phyloP scores from a whole-genome alignment of 2,888 invertebrate genomes.

The Ectemnius cavifrons region DNA sequence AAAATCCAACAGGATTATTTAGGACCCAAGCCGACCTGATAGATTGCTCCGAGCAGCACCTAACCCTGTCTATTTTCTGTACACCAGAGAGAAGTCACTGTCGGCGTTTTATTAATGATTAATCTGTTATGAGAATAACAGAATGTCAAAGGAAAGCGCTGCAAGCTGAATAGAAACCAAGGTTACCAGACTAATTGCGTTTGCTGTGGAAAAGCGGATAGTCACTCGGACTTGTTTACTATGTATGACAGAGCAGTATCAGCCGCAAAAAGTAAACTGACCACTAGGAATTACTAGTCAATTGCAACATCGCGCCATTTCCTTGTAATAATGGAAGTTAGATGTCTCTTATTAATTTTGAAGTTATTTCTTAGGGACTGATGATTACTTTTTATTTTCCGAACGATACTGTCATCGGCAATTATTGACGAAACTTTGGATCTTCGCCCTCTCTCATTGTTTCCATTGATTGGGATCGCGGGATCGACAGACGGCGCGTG shows the following conservation, averaged over 20 bases:
- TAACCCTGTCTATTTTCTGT: no score
- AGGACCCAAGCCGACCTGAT: conserved; percentile 4
- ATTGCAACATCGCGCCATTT: neutral
- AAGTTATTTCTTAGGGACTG: no score
- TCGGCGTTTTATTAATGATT: no score
- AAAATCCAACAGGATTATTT: conserved; percentile 39
- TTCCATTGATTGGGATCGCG: conserved; percentile 6
- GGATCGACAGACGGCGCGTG: no score
- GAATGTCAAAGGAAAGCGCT: neutral
- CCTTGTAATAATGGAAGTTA: neutral
- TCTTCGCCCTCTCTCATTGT: no score
- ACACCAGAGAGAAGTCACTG: no score
- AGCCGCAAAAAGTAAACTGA: neutral
- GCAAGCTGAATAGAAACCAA: neutral
- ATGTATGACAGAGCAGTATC: neutral
- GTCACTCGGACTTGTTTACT: neutral
- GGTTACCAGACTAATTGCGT: neutral
- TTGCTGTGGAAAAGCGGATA: neutral
- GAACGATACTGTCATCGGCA: no score
- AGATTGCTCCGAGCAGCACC: neutral
- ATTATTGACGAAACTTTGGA: no score
- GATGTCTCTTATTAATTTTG: no score
- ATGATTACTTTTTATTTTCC: no score
- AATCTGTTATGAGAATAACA: neutral
- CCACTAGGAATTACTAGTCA: neutral